Conservation (phyloP, 1,140 invertebrate genomes). For the Pachyrhynchus sulphureomaculatus region DNA sequence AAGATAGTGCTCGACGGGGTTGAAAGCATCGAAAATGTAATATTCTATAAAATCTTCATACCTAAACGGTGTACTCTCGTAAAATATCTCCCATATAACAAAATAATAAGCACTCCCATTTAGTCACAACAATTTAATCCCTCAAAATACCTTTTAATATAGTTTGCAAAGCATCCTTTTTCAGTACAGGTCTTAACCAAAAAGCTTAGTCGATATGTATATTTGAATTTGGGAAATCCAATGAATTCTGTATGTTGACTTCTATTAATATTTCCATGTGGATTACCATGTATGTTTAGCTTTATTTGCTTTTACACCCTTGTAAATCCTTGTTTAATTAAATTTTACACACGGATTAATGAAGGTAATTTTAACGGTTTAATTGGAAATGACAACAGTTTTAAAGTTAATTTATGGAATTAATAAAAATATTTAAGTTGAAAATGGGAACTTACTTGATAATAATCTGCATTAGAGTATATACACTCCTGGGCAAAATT, state of each 20-base stretch:
- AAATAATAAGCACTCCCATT: too few species aligned
- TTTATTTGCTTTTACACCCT: slow-evolving; percentile 2
- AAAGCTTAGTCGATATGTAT: not conserved
- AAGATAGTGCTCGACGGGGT: too few species aligned
- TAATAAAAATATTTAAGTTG: not conserved
- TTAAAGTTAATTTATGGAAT: not conserved
- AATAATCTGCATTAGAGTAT: not conserved
- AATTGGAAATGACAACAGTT: not conserved
- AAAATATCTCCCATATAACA: too few species aligned
- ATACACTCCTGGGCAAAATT: too few species aligned
- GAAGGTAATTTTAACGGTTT: slow-evolving; percentile 3
- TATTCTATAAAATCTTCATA: too few species aligned
- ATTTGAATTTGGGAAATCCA: not conserved
- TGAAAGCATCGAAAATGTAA: too few species aligned
- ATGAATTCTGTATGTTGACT: not conserved
- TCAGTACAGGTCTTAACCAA: too few species aligned
- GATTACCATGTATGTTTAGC: slow-evolving; percentile 1
- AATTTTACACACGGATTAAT: slow-evolving; percentile 6
- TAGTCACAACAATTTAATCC: too few species aligned
- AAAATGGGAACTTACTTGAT: not conserved
- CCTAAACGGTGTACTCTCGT: too few species aligned
- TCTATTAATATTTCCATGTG: not conserved
- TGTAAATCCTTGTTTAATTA: slow-evolving; percentile 9
- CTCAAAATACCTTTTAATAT: too few species aligned
- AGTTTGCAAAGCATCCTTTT: too few species aligned